Evolutionary conservation across 2,888 invertebrate genomes (phyloP), one percentile per base, ranked within the genome.

Genomic region (Lapara coniferarum): DNA sequence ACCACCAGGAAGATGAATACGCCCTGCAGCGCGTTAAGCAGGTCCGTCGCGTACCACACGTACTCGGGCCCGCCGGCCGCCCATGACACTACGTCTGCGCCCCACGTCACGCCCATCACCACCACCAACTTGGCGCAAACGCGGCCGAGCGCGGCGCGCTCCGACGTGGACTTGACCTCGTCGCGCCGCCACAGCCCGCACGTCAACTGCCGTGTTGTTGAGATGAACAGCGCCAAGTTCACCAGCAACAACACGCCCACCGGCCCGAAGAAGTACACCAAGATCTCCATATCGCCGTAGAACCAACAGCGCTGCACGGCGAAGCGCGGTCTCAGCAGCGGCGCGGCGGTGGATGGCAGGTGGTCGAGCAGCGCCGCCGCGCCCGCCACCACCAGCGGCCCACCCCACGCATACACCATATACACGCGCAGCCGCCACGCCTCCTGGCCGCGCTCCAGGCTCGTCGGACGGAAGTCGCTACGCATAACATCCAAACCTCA

Each of bases 141-240:
- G 77, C 97, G 95, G 14, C 97, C 97, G 78, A 98, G 88, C 2
- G 97, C 97, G 66, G 97, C 97, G 83, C 97, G 81, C 75, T 93
- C 92, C 13, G 91, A 90, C 49, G 97, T 97, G 66, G 97, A 97
- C 94, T 97, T 97, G 79, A 97, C 97, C 78, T 97, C 96, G 89
- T 97, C 97, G 73, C 97, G 95, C 84, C 97, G 97, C 97, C 97
- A 97, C 66, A 97, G 94, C 66, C 97, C 97, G 87, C 97, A 97
- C 30, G 97, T 97, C 77, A 97, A 93, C 93, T 97, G 97, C 71
- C 97, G 95, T 67, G 97, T 97, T 52, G 97, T 97, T 73, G 96
- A 96, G 49, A 95, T 94, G 89, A 98, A 98, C 72, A 98, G 95
- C 71, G 96, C 93, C 72, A 97, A 94, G 89, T 98, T 98, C 75